Evolutionary conservation across 2,113 vertebrate genomes (phyloP), one percentile per base, ranked within the genome.

Genomic region (Pelvicachromis taeniatus): DNA sequence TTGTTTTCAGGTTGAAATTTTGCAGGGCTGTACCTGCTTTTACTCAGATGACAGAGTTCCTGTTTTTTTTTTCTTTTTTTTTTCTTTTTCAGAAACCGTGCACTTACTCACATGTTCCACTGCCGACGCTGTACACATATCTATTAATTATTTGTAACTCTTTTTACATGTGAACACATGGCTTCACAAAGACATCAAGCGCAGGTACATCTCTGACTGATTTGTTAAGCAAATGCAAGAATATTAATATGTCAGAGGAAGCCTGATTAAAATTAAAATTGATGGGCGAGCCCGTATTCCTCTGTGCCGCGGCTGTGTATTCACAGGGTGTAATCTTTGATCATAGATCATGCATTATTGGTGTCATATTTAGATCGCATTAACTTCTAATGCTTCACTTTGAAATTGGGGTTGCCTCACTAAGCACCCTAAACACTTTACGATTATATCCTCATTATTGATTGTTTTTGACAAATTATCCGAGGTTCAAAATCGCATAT

Each of bases 401-500:
- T 40, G 77, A 89, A 91, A 87, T 78, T 81, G n/a, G 31, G 26
- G 83, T 86, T 88, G 79, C 65, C 53, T 81, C 78, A 21, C 73
- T 85, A 85, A 87, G 84, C 81, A 65, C 63, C 48, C 55, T 75
- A 40, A 70, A 78, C 55, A 79, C 55, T 85, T 89, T 13, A 33
- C 61, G 77, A 50, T 85, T 55, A 89, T 81, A 59, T 87, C 84
- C 84, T 78, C 82, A 78, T 86, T 87, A 86, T 85, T 70, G 77
- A 89, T 85, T 70, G 81, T 81, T 92, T 81, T 83, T 77, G 59
- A 88, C 42, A 61, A 88, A 91, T 92, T 84, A 89, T 84, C 78
- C 75, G 16, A 73, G 75, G 75, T 85, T 89, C 75, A 50, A 85
- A 93, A 93, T 93, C 89, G 23, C 89, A 73, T 90, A 65, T 29